Evolutionary conservation across 2,888 invertebrate species (phyloP).

Genomic region (Camponotus fellah): DNA sequence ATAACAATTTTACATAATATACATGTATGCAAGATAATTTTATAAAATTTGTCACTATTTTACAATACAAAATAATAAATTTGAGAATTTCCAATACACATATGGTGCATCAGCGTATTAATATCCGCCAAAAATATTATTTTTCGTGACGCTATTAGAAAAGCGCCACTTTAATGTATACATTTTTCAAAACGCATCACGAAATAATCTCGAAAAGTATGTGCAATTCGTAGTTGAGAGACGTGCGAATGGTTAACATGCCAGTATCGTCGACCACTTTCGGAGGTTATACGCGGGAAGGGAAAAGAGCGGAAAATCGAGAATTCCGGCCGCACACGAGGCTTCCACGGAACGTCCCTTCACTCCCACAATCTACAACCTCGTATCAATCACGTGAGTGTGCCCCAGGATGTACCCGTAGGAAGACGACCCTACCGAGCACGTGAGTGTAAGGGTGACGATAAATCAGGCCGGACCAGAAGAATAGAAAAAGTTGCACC

Average conservation of each 20-base stretch:
- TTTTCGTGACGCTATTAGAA: background rate
- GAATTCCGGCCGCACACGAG: constrained; percentile 73
- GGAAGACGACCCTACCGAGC: constrained; percentile 43
- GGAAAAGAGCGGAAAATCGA: constrained; percentile 70
- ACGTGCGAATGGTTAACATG: constrained; percentile 47
- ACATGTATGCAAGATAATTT: too few species aligned
- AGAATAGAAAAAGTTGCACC: constrained; percentile 70
- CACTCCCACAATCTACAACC: constrained; percentile 62
- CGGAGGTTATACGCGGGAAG: constrained; percentile 21
- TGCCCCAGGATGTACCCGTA: constrained; percentile 55
- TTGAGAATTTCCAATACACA: background rate
- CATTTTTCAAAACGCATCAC: background rate
- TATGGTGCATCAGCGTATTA: background rate
- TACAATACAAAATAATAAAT: background rate
- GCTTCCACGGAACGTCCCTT: constrained; percentile 70
- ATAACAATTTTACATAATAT: too few species aligned
- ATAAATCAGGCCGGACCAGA: constrained; percentile 73
- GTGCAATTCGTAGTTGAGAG: constrained; percentile 36
- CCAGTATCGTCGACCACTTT: constrained; percentile 42
- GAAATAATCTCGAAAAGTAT: constrained; percentile 15
- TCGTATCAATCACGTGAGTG: constrained; percentile 74
- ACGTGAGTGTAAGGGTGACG: constrained; percentile 61
- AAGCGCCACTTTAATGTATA: background rate
- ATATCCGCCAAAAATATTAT: background rate
- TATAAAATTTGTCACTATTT: too few species aligned